A percentile compares a stretch with the other conserved stretches of the same genome.
These are phyloP conservation scores for Octomys mimax DNA, from an alignment of 2,797 vertebrate species.

Conservation along the genomic window DNA sequence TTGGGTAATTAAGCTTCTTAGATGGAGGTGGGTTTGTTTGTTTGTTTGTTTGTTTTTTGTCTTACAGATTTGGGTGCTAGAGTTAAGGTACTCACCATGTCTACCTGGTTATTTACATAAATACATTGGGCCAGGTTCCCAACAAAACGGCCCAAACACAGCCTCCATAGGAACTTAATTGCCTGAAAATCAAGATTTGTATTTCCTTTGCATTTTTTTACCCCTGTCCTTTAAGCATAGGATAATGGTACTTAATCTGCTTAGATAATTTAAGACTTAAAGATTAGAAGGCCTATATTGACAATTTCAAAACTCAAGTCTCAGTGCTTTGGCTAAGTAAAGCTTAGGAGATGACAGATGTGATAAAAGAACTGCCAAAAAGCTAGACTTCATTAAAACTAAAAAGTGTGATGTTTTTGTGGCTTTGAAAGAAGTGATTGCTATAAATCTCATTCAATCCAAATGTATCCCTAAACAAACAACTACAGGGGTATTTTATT, in stretches of 20 bases:
- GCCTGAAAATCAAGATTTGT: conserved; percentile 53
- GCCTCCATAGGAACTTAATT: conserved; percentile 67
- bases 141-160: background rate
- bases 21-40: too few relatives aligned
- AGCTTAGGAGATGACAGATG: conserved; percentile 84
- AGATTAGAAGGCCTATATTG: conserved; percentile 79
- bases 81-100: conserved; percentile 8
- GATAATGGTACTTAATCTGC: conserved; percentile 70
- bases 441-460: conserved; percentile 69
- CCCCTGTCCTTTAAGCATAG: conserved; percentile 2
- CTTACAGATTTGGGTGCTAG: conserved; percentile 6
- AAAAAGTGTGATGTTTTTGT: conserved; percentile 78
- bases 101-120: conserved; percentile 67
- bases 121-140: conserved; percentile 48
- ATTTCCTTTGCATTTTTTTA: conserved; percentile 61
- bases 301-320: conserved; percentile 84
- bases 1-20: background rate
- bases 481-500: conserved; percentile 70
- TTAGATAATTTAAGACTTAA: conserved; percentile 75
- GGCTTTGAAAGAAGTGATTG: conserved; percentile 77
- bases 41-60: background rate
- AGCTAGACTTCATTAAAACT: conserved; percentile 78
- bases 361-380: conserved; percentile 79
- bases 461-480: conserved; percentile 77
- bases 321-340: conserved; percentile 83